A percentile compares a stretch with the other conserved stretches of the same genome.
Evolutionary conservation across 2,113 vertebrate genomes (phyloP).

Genomic region (Cynopterus brachyotis): DNA sequence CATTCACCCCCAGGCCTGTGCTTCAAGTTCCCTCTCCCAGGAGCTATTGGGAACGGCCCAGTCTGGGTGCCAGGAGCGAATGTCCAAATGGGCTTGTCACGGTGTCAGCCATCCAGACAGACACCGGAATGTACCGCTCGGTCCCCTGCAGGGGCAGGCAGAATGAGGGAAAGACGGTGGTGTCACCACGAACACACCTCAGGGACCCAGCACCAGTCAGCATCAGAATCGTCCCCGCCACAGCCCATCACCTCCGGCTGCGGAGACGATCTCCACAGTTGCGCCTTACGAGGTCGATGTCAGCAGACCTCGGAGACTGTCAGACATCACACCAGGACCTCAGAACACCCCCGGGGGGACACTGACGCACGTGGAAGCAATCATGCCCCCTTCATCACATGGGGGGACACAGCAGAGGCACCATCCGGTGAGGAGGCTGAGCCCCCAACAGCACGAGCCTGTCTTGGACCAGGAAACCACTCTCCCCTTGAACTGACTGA

Average conservation of each 20-base stretch:
- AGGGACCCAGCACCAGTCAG: background rate
- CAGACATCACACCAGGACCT: background rate
- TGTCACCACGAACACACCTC: background rate
- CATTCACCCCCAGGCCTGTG: background rate
- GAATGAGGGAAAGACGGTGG: background rate
- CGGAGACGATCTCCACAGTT: background rate
- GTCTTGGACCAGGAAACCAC: background rate
- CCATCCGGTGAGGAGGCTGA: background rate
- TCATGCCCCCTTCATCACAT: background rate
- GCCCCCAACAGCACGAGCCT: accelerated
- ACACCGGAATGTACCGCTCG: background rate
- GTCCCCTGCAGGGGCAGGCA: background rate
- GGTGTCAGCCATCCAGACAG: slow-evolving; percentile 7
- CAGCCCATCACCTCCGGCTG: background rate
- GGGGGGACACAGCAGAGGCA: background rate
- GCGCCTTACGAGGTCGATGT: background rate
- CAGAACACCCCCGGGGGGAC: background rate
- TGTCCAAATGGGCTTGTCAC: slow-evolving; percentile 43
- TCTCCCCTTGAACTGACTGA: background rate
- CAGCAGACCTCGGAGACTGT: background rate
- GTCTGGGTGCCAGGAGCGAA: slow-evolving; percentile 32
- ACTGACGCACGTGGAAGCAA: background rate
- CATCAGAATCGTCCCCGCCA: accelerated
- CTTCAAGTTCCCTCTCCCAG: background rate
- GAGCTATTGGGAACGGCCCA: background rate